Evolutionary conservation across 2,888 invertebrate species (phyloP), one percentile per base, ranked within the genome.

Genomic region (Julus scandinavius): DNA sequence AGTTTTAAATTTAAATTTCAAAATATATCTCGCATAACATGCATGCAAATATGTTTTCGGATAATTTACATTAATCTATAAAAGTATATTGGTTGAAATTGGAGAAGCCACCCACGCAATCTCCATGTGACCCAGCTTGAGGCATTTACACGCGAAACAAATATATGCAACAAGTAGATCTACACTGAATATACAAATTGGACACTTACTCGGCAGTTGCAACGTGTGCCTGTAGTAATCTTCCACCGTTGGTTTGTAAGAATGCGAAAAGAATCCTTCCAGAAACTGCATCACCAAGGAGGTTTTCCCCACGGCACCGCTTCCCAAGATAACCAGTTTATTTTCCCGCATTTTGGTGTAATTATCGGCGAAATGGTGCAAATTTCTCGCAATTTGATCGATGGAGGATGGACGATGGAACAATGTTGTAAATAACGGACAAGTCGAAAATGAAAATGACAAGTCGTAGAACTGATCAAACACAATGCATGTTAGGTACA

Each of bases 271-370:
- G 87, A 90, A 90, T 85, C 90, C 90, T 83, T 90, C 90, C n/a
- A 90, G 72, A 87, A 90, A 90, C 85, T 90, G 90, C 58, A 90
- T 89, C 15, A 90, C 90, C 85, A 90, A 85, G 7, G 90, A 90
- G 4, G 90, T 90, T 83, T 90, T 90, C 13, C 90, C 90, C 11
- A 90, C 90, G 13, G 90, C 90, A 11, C 90, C 90, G n/a, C 90
- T 90, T 15, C 90, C 90, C 50, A 90, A 89, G 17, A 90, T 90
- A 15, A 90, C 90, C 20, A 90, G 85, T 85, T 90, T 90, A 87
- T 90, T 89, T 50, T 89, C 89, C 58, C 88, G 83, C 89, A 89
- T 89, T 87, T 63, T 87, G 29, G 29, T 29, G 29, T 29, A 29
- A 29, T 29, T 29, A 29, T 1, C 20, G 20, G 45, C 45, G 54